These are phyloP conservation scores for Anolis carolinensis DNA, from an alignment of 2,113 vertebrate species.

Conservation along the genomic window DNA sequence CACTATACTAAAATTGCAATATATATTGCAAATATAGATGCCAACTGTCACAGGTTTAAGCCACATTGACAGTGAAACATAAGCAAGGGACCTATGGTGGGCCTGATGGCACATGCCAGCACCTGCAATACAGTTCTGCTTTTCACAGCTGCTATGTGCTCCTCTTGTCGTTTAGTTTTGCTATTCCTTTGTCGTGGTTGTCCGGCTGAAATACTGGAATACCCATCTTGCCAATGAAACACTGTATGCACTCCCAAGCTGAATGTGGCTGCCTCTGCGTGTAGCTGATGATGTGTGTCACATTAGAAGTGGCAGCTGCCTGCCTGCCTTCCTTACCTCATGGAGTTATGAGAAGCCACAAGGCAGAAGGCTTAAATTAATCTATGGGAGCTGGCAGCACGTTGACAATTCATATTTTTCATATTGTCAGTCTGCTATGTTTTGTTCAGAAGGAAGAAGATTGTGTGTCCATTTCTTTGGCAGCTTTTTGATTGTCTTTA, in stretches of 20 bases:
- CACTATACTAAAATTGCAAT: neutral
- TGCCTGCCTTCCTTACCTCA: neutral
- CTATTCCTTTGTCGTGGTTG: slow-evolving; percentile 4
- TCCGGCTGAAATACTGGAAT: slow-evolving; percentile 15
- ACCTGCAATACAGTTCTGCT: neutral
- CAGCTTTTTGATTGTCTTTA: slow-evolving; percentile 15
- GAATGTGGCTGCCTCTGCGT: neutral
- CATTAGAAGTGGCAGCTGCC: slow-evolving; percentile 18
- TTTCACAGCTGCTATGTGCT: neutral
- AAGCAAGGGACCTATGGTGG: neutral
- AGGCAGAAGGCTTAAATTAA: slow-evolving; percentile 24
- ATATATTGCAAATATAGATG: neutral
- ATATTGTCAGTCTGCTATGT: slow-evolving; percentile 11
- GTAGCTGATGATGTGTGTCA: neutral
- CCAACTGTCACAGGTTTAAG: neutral
- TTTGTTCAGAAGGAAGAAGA: slow-evolving; percentile 18
- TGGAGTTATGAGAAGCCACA: neutral
- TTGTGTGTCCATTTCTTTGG: neutral
- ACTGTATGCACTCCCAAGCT: neutral
- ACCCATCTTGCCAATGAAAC: slow-evolving; percentile 2
- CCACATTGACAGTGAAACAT: slow-evolving; percentile 18
- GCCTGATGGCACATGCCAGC: slow-evolving; percentile 4
- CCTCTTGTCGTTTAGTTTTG: neutral
- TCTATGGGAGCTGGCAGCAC: neutral
- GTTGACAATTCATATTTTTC: slow-evolving; percentile 19